These are phyloP conservation scores for Galbula dea DNA, from an alignment of 2,113 vertebrate species.

Conservation along the genomic window DNA sequence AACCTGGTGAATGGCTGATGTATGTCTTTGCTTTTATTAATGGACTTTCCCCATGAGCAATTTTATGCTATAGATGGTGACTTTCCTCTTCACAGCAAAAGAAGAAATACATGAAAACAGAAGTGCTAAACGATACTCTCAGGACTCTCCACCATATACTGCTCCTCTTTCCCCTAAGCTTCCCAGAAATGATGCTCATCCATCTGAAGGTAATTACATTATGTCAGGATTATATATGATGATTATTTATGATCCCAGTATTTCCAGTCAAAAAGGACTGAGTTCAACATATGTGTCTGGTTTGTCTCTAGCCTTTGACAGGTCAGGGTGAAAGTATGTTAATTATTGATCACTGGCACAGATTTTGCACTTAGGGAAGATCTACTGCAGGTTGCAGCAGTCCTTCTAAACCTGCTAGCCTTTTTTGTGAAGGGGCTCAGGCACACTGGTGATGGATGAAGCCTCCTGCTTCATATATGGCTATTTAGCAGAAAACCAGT, in stretches of 20 bases:
- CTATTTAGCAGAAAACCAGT: not conserved
- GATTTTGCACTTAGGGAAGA: constrained; percentile 19
- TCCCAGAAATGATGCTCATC: constrained; percentile 78
- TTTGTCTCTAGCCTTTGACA: constrained; percentile 25
- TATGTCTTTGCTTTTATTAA: not conserved
- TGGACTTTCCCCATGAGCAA: not conserved
- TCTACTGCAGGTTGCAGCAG: constrained; percentile 11
- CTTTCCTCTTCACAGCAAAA: constrained; percentile 74
- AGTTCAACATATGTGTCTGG: not conserved
- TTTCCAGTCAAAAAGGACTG: not conserved
- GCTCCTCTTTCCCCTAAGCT: constrained; percentile 87
- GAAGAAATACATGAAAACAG: constrained; percentile 83
- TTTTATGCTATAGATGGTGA: not conserved
- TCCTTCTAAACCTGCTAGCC: not conserved
- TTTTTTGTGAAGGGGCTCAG: not conserved
- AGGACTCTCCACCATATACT: constrained; percentile 80
- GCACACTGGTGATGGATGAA: not conserved
- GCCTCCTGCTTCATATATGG: not conserved
- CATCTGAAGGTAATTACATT: constrained; percentile 84
- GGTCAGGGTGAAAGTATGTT: constrained; percentile 16
- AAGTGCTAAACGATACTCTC: constrained; percentile 80
- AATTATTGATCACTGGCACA: constrained; percentile 21
- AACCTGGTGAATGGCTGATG: not conserved
- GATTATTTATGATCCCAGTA: constrained; percentile 29
- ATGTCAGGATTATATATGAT: not conserved